These are phyloP conservation scores for Petrocephalus microphthalmus DNA, from an alignment of 2,113 vertebrate species.

Conservation along the genomic window DNA sequence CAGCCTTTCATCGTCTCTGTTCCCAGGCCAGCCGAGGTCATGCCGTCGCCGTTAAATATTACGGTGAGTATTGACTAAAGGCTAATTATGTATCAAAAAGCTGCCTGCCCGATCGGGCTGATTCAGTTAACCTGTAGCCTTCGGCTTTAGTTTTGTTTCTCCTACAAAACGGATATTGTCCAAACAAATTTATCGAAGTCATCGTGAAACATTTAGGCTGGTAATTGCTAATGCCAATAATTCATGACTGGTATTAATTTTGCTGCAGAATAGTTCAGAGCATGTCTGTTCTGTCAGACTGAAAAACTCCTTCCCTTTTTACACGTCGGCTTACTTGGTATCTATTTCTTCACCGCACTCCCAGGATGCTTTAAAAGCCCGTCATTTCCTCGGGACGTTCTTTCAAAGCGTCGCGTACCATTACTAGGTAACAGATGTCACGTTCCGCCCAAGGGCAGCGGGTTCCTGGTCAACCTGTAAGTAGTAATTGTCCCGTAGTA, in stretches of 20 bases:
- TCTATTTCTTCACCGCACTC: not conserved
- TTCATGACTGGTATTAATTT: not conserved
- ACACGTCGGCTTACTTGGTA: not conserved
- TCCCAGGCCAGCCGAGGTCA: not conserved
- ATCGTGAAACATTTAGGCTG: not conserved
- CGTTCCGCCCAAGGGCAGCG: not conserved
- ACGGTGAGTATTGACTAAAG: not conserved
- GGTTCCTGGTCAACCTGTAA: not conserved
- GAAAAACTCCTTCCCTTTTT: not conserved
- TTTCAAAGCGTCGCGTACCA: not conserved
- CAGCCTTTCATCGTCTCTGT: not conserved
- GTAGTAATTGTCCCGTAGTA: conserved; percentile 20
- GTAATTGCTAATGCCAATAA: not conserved
- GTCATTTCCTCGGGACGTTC: not conserved
- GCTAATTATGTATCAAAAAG: not conserved
- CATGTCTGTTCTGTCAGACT: not conserved
- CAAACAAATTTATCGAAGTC: not conserved
- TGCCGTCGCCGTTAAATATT: not conserved
- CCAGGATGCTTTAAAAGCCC: not conserved
- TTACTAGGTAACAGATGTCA: conserved; percentile 10
- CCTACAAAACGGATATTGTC: not conserved
- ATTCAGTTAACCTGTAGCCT: not conserved
- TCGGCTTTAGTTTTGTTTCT: not conserved
- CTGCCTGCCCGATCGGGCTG: not conserved
- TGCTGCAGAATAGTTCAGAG: not conserved